phyloP scores from a whole-genome alignment of 2,113 vertebrate genomes.

The Corythornis madagascariensis region DNA sequence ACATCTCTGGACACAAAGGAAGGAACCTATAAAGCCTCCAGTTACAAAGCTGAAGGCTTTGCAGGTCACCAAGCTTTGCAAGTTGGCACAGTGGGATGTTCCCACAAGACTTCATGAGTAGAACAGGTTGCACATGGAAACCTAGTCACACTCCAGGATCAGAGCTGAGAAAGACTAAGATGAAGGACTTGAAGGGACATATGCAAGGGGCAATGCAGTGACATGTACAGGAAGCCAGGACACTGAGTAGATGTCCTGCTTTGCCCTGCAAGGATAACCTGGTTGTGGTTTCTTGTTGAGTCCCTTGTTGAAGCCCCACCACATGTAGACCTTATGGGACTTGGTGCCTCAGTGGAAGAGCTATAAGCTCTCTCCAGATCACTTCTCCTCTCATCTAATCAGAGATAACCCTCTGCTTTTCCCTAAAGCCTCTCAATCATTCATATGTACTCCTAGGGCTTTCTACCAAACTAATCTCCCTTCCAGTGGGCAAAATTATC shows the following conservation, averaged over 20 bases:
- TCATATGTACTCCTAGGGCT: neutral
- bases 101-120: neutral
- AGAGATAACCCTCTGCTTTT: neutral
- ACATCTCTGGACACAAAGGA: neutral
- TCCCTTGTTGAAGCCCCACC: neutral
- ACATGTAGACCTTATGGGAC: rapidly evolving
- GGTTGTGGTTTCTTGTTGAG: neutral
- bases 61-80: neutral
- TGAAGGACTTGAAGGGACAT: neutral
- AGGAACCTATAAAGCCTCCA: neutral
- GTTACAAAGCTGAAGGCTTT: neutral
- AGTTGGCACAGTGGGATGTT: rapidly evolving
- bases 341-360: neutral
- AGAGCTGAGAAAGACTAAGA: neutral
- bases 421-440: neutral
- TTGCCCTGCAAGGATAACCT: neutral
- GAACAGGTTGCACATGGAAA: neutral
- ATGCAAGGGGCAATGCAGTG: neutral
- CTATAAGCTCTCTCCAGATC: neutral
- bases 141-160: neutral
- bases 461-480: neutral
- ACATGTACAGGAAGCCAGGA: neutral
- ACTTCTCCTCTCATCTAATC: neutral
- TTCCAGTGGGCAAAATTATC: neutral
- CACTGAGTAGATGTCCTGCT: neutral